Base-by-base conservation (phyloP, 2,113 vertebrate genomes). In the Desmodus rotundus region DNA sequence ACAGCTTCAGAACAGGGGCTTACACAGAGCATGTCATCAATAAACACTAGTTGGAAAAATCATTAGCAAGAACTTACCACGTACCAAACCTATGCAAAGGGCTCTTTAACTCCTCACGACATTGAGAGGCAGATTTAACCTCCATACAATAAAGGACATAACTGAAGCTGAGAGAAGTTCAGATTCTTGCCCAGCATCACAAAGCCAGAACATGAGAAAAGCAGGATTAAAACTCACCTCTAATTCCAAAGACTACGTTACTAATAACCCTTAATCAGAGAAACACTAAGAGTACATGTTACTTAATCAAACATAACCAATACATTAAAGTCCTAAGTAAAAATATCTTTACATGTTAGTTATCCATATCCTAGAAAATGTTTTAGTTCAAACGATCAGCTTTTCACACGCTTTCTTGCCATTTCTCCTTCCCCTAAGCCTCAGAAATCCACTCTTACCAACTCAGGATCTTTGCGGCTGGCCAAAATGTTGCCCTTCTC, bases 401-500 rank as follows among this genome's bases (percentile, higher is more conserved):
- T 87, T 77, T 52, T 90, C 52, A 67, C 9, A 56, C 3, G 17
- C 61, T 24, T 33, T 41, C 11, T 47, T 31, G 50, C 91, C 43
- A 80, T 28, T 38, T 61, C 19, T 41, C 19, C 61, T 36, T 38
- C 63, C 74, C 77, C 36, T 20, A 61, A 86, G 33, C 50, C 67
- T 92, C 76, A 43, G n/a, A 96, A 91, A 81, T 7, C 24, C 33
- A 38, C 61, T 81, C 99, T 95, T 98, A 99, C 99, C 99, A 99
- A 97, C 89, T 99, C 99, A 0, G 99, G 99, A 96, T 99, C 99
- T 97, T 99, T 99, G 83, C 99, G 99, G 87, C 99, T 99, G 73
- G 99, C 99, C 98, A 99, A 98, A 98, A 99, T 99, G 98, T 99
- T 99, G 84, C 99, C 99, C 0, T 99, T 99, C 96, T 99, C 99